A percentile compares a stretch with the other conserved stretches of the same genome.
phyloP scores from a whole-genome alignment of 2,113 vertebrate genomes.

The Megaceryle torquata region DNA sequence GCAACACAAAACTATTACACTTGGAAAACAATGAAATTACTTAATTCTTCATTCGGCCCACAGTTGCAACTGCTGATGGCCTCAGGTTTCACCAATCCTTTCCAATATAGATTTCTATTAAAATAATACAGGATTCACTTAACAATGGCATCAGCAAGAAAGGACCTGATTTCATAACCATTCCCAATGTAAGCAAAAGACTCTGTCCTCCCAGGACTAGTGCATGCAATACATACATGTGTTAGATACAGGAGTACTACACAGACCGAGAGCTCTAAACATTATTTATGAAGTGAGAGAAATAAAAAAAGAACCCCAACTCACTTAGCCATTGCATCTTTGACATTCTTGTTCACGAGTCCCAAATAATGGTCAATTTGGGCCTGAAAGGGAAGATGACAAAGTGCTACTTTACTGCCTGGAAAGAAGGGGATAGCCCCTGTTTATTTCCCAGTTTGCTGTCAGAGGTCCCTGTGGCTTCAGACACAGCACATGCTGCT shows the following conservation, averaged over 20 bases:
- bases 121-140: neutral
- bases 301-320: constrained; percentile 31
- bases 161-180: neutral
- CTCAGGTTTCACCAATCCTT: neutral
- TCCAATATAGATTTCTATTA: neutral
- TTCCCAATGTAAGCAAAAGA: neutral
- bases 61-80: accelerated
- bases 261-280: no score
- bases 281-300: neutral
- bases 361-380: constrained; percentile 92
- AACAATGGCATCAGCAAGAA: neutral
- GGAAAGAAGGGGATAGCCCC: neutral
- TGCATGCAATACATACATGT: no score
- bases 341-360: constrained; percentile 87
- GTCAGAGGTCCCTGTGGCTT: accelerated
- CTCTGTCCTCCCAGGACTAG: neutral
- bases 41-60: neutral
- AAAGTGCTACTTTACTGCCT: accelerated
- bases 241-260: no score
- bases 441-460: neutral
- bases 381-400: constrained; percentile 68
- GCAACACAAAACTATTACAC: neutral
- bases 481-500: neutral
- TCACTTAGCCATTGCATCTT: constrained; percentile 90
- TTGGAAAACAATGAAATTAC: neutral